These are phyloP conservation scores for Rhinolophus sinicus DNA, from an alignment of 2,113 vertebrate species.

Conservation along the genomic window DNA sequence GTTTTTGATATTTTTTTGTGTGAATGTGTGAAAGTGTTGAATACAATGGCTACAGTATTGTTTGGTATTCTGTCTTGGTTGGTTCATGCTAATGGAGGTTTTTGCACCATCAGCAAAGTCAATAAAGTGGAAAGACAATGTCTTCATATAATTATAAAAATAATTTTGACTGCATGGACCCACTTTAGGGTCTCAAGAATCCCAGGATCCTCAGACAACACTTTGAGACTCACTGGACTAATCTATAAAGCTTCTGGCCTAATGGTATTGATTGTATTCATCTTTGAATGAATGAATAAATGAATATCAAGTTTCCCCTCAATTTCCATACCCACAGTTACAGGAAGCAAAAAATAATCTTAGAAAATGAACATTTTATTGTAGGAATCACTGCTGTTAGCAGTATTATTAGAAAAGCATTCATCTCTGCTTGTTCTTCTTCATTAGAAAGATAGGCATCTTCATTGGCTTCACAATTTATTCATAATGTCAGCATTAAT, in stretches of 20 bases:
- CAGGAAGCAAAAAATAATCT: neutral
- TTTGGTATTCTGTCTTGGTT: neutral
- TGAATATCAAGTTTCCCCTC: neutral
- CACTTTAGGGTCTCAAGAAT: neutral
- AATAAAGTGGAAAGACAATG: neutral
- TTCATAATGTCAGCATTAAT: neutral
- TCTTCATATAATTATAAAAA: neutral
- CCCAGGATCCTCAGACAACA: no score
- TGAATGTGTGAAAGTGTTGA: neutral
- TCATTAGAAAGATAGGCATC: conserved; percentile 35
- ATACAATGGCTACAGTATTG: fast-evolving
- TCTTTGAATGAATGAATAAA: neutral
- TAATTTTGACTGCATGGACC: neutral
- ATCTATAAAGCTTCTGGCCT: neutral
- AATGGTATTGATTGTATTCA: neutral
- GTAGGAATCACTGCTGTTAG: neutral
- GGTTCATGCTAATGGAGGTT: no score
- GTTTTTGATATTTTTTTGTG: no score
- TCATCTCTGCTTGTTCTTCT: neutral
- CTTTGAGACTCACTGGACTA: neutral
- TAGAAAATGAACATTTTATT: neutral
- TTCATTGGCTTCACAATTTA: neutral
- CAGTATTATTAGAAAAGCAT: neutral
- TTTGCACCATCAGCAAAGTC: neutral
- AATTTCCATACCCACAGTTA: neutral